Conservation (phyloP, 2,113 vertebrate genomes). For the Pomatostomus ruficeps region DNA sequence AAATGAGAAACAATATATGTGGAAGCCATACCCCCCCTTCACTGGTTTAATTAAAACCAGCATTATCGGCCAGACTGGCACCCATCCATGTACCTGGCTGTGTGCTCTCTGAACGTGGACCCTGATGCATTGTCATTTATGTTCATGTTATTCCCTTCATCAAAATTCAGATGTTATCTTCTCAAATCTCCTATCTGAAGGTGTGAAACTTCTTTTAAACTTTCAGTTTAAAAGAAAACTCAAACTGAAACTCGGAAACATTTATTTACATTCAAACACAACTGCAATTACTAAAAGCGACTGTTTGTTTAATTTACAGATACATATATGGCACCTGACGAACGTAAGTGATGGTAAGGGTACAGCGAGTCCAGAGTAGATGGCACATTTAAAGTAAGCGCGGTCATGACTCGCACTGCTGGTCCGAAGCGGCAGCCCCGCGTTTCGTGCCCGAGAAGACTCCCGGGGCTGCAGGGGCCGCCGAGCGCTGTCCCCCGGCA, state of each 20-base stretch:
- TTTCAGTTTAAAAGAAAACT: background rate
- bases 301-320: background rate
- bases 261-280: background rate
- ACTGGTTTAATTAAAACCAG: background rate
- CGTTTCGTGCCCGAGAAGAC: background rate
- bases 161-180: background rate
- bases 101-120: rapidly evolving
- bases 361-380: background rate
- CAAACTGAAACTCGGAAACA: background rate
- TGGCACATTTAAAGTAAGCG: background rate
- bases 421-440: background rate
- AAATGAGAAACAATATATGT: background rate
- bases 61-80: background rate
- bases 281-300: background rate
- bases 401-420: rapidly evolving
- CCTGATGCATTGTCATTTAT: rapidly evolving
- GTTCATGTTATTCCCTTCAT: background rate
- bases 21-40: background rate
- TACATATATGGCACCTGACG: rapidly evolving
- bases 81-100: rapidly evolving
- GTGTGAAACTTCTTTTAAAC: background rate
- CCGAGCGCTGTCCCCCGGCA: background rate
- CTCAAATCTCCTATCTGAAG: background rate
- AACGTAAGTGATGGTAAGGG: background rate
- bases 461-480: background rate